Conservation (phyloP, 2,113 vertebrate genomes). For the Hydrochoerus hydrochaeris region DNA sequence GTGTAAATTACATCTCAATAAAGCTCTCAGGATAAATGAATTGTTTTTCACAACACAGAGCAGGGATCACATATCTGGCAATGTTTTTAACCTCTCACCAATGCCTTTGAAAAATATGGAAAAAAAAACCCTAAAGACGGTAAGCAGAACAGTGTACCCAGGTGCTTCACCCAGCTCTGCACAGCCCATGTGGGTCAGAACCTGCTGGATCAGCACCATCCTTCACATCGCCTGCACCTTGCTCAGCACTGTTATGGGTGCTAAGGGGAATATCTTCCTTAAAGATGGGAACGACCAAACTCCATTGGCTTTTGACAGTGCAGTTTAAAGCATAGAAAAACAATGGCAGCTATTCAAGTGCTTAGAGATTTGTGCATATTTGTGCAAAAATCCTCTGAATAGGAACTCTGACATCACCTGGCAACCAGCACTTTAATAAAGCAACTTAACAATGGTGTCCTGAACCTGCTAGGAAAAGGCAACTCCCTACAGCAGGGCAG, state of each 20-base stretch:
- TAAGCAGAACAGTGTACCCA: background rate
- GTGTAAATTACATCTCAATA: background rate
- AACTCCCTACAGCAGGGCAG: background rate
- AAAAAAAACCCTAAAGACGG: constrained; percentile 55
- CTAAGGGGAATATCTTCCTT: background rate
- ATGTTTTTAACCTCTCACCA: constrained; percentile 47
- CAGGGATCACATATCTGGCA: constrained; percentile 9
- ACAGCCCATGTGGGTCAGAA: background rate
- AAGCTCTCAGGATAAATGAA: background rate
- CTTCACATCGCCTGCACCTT: constrained; percentile 15
- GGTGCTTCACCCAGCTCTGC: constrained; percentile 28
- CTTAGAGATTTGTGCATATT: background rate
- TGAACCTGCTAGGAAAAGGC: too few relatives aligned
- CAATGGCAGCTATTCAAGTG: constrained; percentile 50
- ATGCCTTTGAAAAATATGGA: background rate
- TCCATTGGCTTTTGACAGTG: constrained; percentile 51
- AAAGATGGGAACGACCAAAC: background rate
- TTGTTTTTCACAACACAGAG: background rate
- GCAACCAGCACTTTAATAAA: background rate
- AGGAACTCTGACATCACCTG: background rate
- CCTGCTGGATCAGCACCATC: constrained; percentile 51
- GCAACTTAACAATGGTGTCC: background rate
- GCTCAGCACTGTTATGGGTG: background rate
- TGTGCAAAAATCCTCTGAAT: background rate
- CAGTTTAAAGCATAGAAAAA: constrained; percentile 4